Percentiles rank a stretch among this genome's conserved stretches.
phyloP scores from a whole-genome alignment of 2,888 invertebrate genomes.

The Actias luna region DNA sequence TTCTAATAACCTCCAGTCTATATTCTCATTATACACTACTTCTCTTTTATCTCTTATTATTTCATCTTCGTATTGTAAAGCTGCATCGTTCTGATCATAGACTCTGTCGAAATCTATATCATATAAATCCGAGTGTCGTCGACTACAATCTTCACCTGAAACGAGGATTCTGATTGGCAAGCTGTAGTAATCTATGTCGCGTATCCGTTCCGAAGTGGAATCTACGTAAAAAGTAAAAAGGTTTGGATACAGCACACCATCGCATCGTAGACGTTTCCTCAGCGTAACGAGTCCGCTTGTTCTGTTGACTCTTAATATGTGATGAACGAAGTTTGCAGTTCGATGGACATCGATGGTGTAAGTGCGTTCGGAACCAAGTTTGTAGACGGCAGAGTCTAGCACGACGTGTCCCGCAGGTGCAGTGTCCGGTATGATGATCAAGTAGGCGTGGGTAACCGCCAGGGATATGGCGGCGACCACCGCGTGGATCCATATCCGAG shows the following conservation, averaged over 20 bases:
- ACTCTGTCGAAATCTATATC: conserved; percentile 82
- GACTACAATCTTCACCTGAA: conserved; percentile 86
- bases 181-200: conserved; percentile 92
- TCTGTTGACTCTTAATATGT: conserved; percentile 88
- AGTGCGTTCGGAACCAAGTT: conserved; percentile 88
- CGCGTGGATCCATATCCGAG: conserved; percentile 52
- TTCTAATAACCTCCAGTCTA: conserved; percentile 76
- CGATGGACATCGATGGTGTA: conserved; percentile 91
- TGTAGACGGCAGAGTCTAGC: conserved; percentile 90
- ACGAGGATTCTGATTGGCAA: conserved; percentile 89
- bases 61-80: conserved; percentile 70
- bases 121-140: conserved; percentile 83
- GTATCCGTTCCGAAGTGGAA: conserved; percentile 89
- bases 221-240: conserved; percentile 93
- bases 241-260: conserved; percentile 91
- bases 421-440: conserved; percentile 82
- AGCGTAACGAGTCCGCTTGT: conserved; percentile 89
- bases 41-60: conserved; percentile 67
- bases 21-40: conserved; percentile 52
- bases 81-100: conserved; percentile 76
- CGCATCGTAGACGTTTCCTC: conserved; percentile 87
- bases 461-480: conserved; percentile 53
- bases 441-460: conserved; percentile 69
- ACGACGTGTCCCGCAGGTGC: conserved; percentile 85
- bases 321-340: conserved; percentile 91